phyloP scores from a whole-genome alignment of 2,888 invertebrate species.

The Pyrgus malvae region DNA sequence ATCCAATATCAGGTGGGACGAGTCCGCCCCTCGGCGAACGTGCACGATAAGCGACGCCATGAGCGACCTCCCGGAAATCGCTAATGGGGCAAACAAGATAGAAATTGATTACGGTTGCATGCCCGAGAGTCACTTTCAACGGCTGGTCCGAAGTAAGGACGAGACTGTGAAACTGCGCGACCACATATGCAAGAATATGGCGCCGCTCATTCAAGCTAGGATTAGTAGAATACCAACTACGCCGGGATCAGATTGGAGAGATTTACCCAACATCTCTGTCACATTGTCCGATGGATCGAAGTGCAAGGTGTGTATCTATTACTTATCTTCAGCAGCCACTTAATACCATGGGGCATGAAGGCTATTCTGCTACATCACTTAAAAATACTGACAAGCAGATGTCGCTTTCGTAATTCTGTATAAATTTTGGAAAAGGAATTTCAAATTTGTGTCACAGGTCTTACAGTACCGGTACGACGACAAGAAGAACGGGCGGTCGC shows the following conservation, averaged over 20 bases:
- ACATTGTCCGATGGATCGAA: slow-evolving; percentile 86
- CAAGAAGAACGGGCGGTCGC: slow-evolving; percentile 71
- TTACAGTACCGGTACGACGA: slow-evolving; percentile 73
- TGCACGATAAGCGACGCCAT: slow-evolving; percentile 91
- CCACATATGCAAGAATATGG: slow-evolving; percentile 93
- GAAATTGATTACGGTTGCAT: slow-evolving; percentile 88
- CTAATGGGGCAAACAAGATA: slow-evolving; percentile 85
- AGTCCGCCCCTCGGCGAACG: slow-evolving; percentile 88
- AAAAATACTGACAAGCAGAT: too few species aligned
- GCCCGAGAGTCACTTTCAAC: slow-evolving; percentile 89
- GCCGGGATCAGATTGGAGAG: slow-evolving; percentile 92
- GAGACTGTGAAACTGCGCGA: slow-evolving; percentile 83
- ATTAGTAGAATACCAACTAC: slow-evolving; percentile 88
- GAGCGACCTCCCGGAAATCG: slow-evolving; percentile 89
- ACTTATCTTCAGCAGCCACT: neutral
- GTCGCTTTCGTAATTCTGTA: too few species aligned
- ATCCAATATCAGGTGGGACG: slow-evolving; percentile 83
- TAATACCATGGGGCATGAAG: too few species aligned
- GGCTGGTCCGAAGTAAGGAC: slow-evolving; percentile 83
- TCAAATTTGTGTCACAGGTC: slow-evolving; percentile 47
- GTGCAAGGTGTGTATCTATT: slow-evolving; percentile 66
- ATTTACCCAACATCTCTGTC: slow-evolving; percentile 89
- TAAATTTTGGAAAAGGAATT: too few species aligned
- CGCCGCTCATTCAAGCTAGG: slow-evolving; percentile 88
- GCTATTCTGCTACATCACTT: too few species aligned